Evolutionary conservation across 2,113 vertebrate genomes (phyloP), one percentile per base, ranked within the genome.

Genomic region (Crypturellus undulatus): DNA sequence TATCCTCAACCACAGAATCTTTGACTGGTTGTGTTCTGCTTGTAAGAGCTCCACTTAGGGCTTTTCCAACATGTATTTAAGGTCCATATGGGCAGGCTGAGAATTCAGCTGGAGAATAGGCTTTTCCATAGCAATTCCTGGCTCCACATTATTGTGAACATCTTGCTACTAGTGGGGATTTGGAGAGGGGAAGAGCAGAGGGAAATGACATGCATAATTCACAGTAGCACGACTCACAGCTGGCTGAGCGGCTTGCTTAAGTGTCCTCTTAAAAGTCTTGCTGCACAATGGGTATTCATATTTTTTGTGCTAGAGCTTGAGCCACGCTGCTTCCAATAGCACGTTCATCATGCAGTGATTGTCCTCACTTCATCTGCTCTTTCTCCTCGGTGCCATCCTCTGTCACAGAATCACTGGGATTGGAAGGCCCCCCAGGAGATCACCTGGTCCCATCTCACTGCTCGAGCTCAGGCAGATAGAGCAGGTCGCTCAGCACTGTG

Each of bases 31-130:
- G 45, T 87, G 82, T 97, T 94, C 93, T 89, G 58, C 84, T 95
- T 95, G 76, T 92, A 93, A 96, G 90, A n/a, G 58, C 93, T 96
- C 93, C 97, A 92, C 94, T 97, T 96, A 94, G 91, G 86, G 96
- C 43, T 96, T 94, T 97, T 90, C 96, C 92, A 94, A 63, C 85
- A 73, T 96, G 89, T 97, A 84, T 97, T 97, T 98, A 96, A 97
- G 97, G 95, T 87, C 92, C 87, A 76, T 88, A 81, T 59, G 95
- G 89, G 67, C 93, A 63, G 90, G 93, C 87, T 69, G 90, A 94
- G 93, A 71, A 91, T 94, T 91, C 91, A 82, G 28, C 91, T 94
- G 52, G 34, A 96, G 90, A 81, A 89, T 58, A 67, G 43, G 93
- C 64, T 91, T 91, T 95, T 82, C 76, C 4, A 3, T 90, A 95